Evolutionary conservation across 2,113 vertebrate genomes (phyloP).

Genomic region (Pan paniscus): DNA sequence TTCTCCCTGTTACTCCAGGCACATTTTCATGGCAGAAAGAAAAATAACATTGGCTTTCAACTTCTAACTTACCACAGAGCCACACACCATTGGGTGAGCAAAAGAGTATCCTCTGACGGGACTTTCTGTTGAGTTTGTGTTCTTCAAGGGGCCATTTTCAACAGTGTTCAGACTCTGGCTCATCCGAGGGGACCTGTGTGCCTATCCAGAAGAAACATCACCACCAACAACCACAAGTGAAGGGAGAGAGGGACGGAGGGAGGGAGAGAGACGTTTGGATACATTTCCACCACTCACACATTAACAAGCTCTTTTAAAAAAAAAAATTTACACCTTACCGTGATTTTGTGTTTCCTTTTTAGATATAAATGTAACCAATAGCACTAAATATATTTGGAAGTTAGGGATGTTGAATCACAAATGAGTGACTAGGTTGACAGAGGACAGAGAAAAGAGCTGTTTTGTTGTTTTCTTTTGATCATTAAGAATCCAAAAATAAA

Average conservation of each 20-base stretch:
- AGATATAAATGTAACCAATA: not conserved
- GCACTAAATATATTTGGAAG: not conserved
- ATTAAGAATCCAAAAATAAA: conserved; percentile 20
- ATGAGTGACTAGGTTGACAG: not conserved
- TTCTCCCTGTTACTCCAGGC: not conserved
- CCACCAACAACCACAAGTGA: not conserved
- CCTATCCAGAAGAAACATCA: no score
- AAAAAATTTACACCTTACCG: not conserved
- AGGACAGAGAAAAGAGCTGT: not conserved
- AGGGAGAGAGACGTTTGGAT: not conserved
- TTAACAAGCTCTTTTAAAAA: not conserved
- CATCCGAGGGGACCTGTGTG: not conserved
- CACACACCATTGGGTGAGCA: not conserved
- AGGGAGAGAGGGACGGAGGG: not conserved
- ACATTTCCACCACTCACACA: not conserved
- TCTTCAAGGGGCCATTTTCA: not conserved
- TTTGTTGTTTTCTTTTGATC: conserved; percentile 19
- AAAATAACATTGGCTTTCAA: not conserved
- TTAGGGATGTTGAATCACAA: not conserved
- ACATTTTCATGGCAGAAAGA: not conserved
- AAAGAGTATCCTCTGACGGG: not conserved
- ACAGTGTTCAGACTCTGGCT: not conserved
- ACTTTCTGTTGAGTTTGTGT: not conserved
- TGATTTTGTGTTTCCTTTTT: not conserved
- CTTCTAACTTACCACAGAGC: not conserved